These are phyloP conservation scores for Drosophila infuscata DNA, from an alignment of 2,888 invertebrate species.

Conservation along the genomic window DNA sequence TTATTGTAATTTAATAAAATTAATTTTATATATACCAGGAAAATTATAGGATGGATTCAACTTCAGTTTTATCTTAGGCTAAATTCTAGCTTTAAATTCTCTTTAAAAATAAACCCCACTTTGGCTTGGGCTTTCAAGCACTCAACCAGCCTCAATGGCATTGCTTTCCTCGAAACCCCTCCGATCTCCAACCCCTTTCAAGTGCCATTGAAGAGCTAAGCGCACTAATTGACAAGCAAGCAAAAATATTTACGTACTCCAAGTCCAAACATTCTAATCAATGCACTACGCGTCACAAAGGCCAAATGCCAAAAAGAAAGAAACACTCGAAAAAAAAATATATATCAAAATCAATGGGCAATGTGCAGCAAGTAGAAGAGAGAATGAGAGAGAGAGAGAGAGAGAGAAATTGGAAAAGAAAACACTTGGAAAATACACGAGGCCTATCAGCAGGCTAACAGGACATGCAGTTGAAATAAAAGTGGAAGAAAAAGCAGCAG, in stretches of 20 bases:
- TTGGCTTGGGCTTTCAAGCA: conserved; percentile 8
- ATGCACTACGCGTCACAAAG: conserved; percentile 56
- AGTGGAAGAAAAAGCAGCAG: conserved; percentile 38
- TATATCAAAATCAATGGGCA: conserved; percentile 45
- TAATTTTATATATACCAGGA: background rate
- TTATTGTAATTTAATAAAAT: background rate
- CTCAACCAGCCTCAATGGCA: conserved; percentile 5
- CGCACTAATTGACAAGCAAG: conserved; percentile 79
- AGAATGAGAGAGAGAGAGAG: background rate
- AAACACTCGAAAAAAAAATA: conserved; percentile 18
- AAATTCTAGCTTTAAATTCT: conserved; percentile 2
- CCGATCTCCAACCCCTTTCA: background rate
- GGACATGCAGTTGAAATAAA: conserved; percentile 26
- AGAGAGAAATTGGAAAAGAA: background rate
- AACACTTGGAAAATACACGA: conserved; percentile 20
- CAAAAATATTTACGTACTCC: conserved; percentile 79
- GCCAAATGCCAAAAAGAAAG: conserved; percentile 37
- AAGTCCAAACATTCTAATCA: conserved; percentile 80
- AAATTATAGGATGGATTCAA: background rate
- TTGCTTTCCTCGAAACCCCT: background rate
- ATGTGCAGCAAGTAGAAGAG: conserved; percentile 21
- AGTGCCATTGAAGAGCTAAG: conserved; percentile 56
- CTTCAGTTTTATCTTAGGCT: background rate
- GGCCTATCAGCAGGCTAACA: conserved; percentile 46
- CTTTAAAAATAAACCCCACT: background rate